Base-by-base conservation (phyloP, 1,140 invertebrate genomes). In the Drosophila orosa region DNA sequence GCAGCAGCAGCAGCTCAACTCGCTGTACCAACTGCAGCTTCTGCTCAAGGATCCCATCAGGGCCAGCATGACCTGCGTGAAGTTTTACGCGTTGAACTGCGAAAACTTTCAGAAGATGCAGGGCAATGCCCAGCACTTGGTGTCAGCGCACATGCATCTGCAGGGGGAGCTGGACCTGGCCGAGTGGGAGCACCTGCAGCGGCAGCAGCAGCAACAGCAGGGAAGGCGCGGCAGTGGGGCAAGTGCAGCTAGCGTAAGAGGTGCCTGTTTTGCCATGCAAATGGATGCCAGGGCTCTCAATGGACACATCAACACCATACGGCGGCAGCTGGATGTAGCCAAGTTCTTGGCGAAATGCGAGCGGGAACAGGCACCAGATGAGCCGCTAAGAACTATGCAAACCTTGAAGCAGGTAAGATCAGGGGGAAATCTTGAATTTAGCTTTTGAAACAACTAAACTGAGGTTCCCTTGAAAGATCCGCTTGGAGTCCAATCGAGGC, bases 41-140 rank as follows among this genome's bases (percentile, higher is more conserved):
- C 94, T 94, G 22, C 94, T 95, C 75, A 94, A 93, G 9, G 95
- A 96, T 91, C 94, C 94, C 56, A 93, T 96, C 6, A 93, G 96
- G 59, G 95, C 96, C 0, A 94, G 95, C 1, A 95, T 96, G 92
- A 95, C 95, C 0, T 96, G 95, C 74, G 95, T 95, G 9, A 93
- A 94, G 63, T 95, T 96, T 82, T 96, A 96, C 83, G 91, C 94
- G 1, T 92, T 94, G 24, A 92, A 94, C 31, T 92, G 93, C 6
- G 91, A 91, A 3, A 93, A 91, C 54, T 95, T 94, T 78, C 92
- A 92, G 0, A 94, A 95, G 71, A 78, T 96, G 33, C 92, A 92
- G 27, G 82, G 90, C 2, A 93, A 94, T 54, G 89, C 91, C 0
- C 91, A 94, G 62, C 93, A 94, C 71, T 92, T 96, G n/a, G 58